Conservation (phyloP, 2,888 invertebrate species). For the Polydrusus pterygomalis region DNA sequence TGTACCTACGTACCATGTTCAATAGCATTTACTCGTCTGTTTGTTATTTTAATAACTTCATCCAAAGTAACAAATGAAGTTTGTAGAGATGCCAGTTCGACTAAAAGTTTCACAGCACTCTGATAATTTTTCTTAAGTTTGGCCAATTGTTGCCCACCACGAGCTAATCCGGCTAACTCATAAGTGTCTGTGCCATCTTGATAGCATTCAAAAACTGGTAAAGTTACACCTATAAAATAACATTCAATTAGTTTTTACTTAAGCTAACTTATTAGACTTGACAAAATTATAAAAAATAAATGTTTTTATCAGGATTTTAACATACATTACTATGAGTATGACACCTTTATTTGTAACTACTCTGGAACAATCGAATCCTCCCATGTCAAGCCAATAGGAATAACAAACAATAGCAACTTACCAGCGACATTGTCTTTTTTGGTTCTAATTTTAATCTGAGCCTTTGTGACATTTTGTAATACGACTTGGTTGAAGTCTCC, state of each 20-base stretch:
- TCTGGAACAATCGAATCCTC: no score
- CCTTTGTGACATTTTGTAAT: slow-evolving; percentile 97
- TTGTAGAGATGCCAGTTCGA: slow-evolving; percentile 97
- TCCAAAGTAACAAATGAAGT: slow-evolving; percentile 99
- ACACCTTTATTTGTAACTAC: no score
- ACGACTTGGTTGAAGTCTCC: slow-evolving; percentile 99
- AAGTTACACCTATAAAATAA: slow-evolving; percentile 83
- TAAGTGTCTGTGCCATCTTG: slow-evolving; percentile 97
- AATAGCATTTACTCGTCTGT: slow-evolving; percentile 99
- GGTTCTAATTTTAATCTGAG: slow-evolving; percentile 96
- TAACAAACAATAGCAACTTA: slow-evolving; percentile 41
- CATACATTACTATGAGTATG: no score
- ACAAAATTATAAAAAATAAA: background rate
- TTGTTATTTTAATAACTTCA: slow-evolving; percentile 99
- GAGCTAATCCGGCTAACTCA: slow-evolving; percentile 95
- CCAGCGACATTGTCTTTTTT: slow-evolving; percentile 98
- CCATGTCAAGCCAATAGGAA: background rate
- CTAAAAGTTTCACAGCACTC: slow-evolving; percentile 94
- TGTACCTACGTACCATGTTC: slow-evolving; percentile 90
- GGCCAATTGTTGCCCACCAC: slow-evolving; percentile 97
- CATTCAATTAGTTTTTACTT: background rate
- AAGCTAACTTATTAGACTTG: background rate
- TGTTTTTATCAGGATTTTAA: no score
- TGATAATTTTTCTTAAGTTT: slow-evolving; percentile 99
- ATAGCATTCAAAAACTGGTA: slow-evolving; percentile 96